Percentiles rank a stretch among this genome's conserved stretches.
These are phyloP conservation scores for Torymus auratus DNA, from an alignment of 2,888 invertebrate genomes.

Conservation along the genomic window DNA sequence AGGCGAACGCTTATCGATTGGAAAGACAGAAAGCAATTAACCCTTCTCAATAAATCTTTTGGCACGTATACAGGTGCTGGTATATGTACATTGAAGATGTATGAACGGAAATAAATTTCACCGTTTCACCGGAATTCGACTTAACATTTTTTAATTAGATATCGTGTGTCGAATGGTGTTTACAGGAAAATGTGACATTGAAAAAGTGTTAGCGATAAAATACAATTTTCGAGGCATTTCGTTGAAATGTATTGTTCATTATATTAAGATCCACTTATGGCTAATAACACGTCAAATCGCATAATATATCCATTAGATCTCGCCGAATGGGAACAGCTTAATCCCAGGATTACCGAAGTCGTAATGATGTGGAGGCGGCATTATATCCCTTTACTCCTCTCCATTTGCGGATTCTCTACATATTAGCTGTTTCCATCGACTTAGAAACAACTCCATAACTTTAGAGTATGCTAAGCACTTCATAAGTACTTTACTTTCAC, in stretches of 20 bases:
- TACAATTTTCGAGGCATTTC: no score
- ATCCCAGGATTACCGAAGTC: background rate
- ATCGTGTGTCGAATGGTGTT: no score
- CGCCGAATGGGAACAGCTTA: background rate
- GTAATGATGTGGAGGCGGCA: conserved; percentile 2
- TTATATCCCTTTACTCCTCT: background rate
- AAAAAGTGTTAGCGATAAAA: no score
- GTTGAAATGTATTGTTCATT: no score
- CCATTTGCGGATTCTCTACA: background rate
- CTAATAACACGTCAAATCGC: background rate
- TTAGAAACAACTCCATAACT: conserved; percentile 8
- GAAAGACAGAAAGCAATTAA: conserved; percentile 23
- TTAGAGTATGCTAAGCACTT: conserved; percentile 14
- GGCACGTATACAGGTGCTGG: background rate
- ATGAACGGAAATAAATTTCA: background rate
- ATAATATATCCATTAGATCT: background rate
- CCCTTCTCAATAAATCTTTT: conserved; percentile 10
- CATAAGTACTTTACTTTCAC: background rate
- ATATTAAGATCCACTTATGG: no score
- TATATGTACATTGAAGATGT: no score
- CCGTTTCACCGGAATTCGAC: background rate
- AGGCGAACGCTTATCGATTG: conserved; percentile 20
- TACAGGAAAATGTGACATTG: no score
- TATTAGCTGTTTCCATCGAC: background rate
- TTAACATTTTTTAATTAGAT: background rate